Evolutionary conservation across 2,113 vertebrate species (phyloP).

Genomic region (Crotalus tigris): DNA sequence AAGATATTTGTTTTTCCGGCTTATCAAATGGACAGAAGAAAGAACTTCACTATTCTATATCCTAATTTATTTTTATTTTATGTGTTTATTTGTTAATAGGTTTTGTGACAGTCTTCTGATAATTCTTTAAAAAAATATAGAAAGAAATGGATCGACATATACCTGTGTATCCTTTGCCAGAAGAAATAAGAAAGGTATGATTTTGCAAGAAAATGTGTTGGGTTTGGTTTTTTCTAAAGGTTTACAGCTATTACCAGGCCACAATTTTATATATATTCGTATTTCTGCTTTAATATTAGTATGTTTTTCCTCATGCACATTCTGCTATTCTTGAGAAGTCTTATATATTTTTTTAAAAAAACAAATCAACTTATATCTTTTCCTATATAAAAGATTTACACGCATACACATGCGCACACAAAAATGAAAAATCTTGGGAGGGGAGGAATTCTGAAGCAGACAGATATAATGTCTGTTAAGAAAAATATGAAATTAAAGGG

Average conservation of each 20-base stretch:
- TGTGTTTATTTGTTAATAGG: slow-evolving; percentile 31
- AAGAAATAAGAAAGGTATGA: slow-evolving; percentile 72
- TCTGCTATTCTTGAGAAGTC: background rate
- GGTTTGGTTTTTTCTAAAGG: background rate
- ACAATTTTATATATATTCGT: background rate
- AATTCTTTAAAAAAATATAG: background rate
- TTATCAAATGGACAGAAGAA: background rate
- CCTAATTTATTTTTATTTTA: slow-evolving; percentile 3
- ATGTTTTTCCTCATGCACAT: background rate
- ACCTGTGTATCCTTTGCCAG: slow-evolving; percentile 63
- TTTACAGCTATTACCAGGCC: background rate
- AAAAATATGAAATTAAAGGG: background rate
- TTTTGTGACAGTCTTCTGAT: slow-evolving; percentile 23
- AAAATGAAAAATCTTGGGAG: background rate
- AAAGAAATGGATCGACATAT: slow-evolving; percentile 63
- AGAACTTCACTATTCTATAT: background rate
- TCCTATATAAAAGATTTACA: background rate
- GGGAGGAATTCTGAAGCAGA: background rate
- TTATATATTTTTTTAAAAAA: background rate
- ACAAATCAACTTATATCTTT: background rate
- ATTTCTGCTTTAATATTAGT: background rate
- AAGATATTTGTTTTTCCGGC: background rate
- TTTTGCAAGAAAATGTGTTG: background rate
- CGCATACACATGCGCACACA: background rate
- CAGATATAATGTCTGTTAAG: background rate